These are phyloP conservation scores for Spongilla lacustris DNA, from an alignment of 37 sponge, comb jelly and placozoan genomes.

Conservation along the genomic window DNA sequence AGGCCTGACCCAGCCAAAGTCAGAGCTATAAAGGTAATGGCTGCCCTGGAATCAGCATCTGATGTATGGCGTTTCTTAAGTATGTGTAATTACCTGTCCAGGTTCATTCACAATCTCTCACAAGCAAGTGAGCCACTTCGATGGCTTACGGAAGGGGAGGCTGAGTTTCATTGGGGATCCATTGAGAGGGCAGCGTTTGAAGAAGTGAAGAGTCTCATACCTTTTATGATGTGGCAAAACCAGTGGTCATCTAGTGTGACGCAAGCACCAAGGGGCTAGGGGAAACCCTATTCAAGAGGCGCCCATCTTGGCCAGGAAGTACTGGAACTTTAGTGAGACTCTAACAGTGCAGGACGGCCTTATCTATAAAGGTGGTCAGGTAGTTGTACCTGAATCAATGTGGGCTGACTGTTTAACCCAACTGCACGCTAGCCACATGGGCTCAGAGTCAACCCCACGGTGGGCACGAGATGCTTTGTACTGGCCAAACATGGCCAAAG, in stretches of 20 bases:
- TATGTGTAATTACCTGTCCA: slow-evolving; percentile 38
- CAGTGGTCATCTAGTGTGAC: not conserved
- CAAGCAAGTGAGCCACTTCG: slow-evolving; percentile 11
- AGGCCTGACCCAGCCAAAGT: slow-evolving; percentile 56
- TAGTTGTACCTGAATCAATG: slow-evolving; percentile 7
- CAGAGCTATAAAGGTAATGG: slow-evolving; percentile 25
- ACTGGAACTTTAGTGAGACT: too few relatives aligned
- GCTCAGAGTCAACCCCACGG: too few relatives aligned
- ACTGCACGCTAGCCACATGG: too few relatives aligned
- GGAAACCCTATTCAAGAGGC: slow-evolving; percentile 9
- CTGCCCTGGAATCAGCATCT: not conserved
- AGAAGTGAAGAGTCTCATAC: not conserved
- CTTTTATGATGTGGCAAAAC: not conserved
- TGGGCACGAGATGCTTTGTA: too few relatives aligned
- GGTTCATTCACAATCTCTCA: slow-evolving; percentile 46
- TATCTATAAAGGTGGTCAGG: too few relatives aligned
- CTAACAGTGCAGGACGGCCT: too few relatives aligned
- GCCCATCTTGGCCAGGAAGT: too few relatives aligned
- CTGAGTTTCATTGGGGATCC: slow-evolving; percentile 37
- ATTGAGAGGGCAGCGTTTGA: too few relatives aligned
- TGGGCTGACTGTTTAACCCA: too few relatives aligned
- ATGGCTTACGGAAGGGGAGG: slow-evolving; percentile 20
- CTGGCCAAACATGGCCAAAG: too few relatives aligned
- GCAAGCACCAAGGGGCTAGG: too few relatives aligned
- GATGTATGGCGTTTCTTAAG: slow-evolving; percentile 41